Base-by-base conservation (phyloP, 2,113 vertebrate species). In the Anarrhichthys ocellatus region DNA sequence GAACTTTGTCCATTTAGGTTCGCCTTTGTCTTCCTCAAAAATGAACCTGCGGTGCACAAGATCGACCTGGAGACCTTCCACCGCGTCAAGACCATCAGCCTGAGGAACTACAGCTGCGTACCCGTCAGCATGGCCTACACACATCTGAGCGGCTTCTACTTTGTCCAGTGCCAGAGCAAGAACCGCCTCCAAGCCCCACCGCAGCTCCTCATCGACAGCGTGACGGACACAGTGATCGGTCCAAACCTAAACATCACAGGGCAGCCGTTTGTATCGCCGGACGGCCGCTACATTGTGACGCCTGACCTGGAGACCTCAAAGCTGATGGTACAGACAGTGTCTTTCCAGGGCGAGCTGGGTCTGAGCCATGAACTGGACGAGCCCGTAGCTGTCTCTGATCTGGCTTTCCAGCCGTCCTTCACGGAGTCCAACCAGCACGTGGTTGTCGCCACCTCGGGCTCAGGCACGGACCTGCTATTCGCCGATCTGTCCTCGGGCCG, bases 21-120 rank as follows among this genome's bases (percentile, higher is more conserved):
- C 34, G 98, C 98, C 89, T 99, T 99, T 83, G 56, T 98, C 94
- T 98, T 98, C 74, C 96, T 97, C 92, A 96, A 75, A 75, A 96
- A 95, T 0, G 95, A 95, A 38, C 83, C 94, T 0, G 95, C 93
- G 0, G 73, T 99, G 27, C 97, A 98, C 94, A 99, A 99, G 89
- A 96, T 99, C 0, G 98, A 99, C 93, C 96, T 99, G 93, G 98
- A 99, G 82, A 99, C 97, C 0, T 92, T 99, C 92, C 94, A 92
- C 62, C 94, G 80, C 10, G 78, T 99, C 81, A 98, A 98, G 94
- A 98, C 96, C 29, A 96, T 99, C 91, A 93, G 76, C 92, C 94
- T 99, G 62, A 91, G 86, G 59, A 95, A 93, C 72, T 88, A 93
- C 5, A 88, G 96, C 95, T 99, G 98, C 48, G 0, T 94, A 0